Evolutionary conservation across 2,888 invertebrate species (phyloP), one percentile per base, ranked within the genome.

Genomic region (Dasysyrphus albostriatus): DNA sequence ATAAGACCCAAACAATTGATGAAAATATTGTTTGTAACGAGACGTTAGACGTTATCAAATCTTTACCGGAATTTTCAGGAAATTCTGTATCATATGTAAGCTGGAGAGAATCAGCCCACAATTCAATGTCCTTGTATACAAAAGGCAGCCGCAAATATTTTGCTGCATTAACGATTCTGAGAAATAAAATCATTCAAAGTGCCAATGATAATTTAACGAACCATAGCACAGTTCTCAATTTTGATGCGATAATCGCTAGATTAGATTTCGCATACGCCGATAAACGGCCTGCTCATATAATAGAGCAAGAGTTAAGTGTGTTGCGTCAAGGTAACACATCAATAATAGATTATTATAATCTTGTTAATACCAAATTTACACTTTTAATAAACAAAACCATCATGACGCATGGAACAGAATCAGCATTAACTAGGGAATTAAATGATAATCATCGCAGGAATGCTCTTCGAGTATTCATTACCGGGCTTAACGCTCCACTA

Each of bases 181-280:
- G 65, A 29, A 63, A 63, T 29, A 63, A 44, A 44, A 63, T 63
- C 1, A 44, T 29, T 0, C 5, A 47, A 5, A 12, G 10, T 0
- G 67, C 67, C 0, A 67, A 67, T 16, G 32, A 16, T 7, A 37
- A 10, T 0, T n/a, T 67, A 2, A 67, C 67, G 0, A 47, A 67
- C 8, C 67, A 67, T 32, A n/a, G 56, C 0, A 34, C 32, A 1
- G 63, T 63, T 8, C 5, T 63, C 9, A 29, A 63, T 3, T 32
- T 47, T n/a, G 63, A 63, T 2, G 63, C 63, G 1, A 63, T 63
- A 6, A 32, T 63, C 0, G 12, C 44, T 2, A 24, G 63, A 3
- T 14, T 63, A 5, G 63, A 63, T 6, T 65, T 56, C 9, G 47
- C 65, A n/a, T 65, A 34, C 8, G 65, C 65, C 3, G 65, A 65